Percentiles rank a stretch among this genome's conserved stretches.
These are phyloP conservation scores for Atta colombica DNA, from an alignment of 1,140 invertebrate genomes.

Conservation along the genomic window DNA sequence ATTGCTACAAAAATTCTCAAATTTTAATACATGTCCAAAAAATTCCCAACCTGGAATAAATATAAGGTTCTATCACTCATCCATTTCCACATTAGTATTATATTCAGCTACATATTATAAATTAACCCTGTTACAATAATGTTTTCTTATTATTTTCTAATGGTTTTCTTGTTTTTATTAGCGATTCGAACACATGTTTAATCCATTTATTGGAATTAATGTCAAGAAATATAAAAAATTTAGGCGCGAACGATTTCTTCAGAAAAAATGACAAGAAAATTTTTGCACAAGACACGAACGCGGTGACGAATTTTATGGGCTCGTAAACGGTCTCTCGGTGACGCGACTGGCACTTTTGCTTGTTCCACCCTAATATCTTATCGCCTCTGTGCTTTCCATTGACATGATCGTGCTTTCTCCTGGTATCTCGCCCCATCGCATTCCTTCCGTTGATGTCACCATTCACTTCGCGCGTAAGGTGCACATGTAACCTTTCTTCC, in stretches of 20 bases:
- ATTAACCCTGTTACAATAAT: no score
- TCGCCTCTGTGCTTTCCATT: slow-evolving; percentile 32
- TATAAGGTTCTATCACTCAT: no score
- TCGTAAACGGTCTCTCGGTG: slow-evolving; percentile 67
- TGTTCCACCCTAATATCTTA: slow-evolving; percentile 30
- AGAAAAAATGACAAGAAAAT: slow-evolving; percentile 2
- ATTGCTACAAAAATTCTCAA: no score
- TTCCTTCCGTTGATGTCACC: slow-evolving; percentile 42
- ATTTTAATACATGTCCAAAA: no score
- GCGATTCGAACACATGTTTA: not conserved
- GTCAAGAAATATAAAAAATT: slow-evolving; percentile 3
- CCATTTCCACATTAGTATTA: no score
- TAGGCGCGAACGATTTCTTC: slow-evolving; percentile 18
- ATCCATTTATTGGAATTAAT: not conserved
- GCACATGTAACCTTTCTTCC: not conserved
- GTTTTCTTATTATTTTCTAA: not conserved
- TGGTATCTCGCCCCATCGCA: slow-evolving; percentile 12
- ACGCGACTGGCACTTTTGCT: slow-evolving; percentile 40
- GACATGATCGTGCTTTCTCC: slow-evolving; percentile 24
- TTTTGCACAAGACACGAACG: not conserved
- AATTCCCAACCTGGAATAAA: no score
- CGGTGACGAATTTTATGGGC: slow-evolving; percentile 70
- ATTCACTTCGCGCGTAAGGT: slow-evolving; percentile 63
- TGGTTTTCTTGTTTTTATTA: not conserved
- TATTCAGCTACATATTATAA: no score